Conservation (phyloP, 2,888 invertebrate species). For the Ptycholaimellus sp. region DNA sequence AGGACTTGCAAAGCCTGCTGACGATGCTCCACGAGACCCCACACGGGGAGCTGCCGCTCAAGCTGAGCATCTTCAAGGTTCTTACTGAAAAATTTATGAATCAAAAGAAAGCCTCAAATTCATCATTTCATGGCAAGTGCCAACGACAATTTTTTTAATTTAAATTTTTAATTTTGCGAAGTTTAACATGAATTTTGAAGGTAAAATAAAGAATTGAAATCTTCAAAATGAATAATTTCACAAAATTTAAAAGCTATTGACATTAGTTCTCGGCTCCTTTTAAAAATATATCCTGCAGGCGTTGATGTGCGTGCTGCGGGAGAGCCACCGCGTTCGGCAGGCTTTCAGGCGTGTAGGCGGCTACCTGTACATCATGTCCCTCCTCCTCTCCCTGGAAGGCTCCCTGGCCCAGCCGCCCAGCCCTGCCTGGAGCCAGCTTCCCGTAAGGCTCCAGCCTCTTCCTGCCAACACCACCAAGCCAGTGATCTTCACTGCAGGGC, state of each 20-base stretch:
- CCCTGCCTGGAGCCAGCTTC: constrained; percentile 4
- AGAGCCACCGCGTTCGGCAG: constrained; percentile 81
- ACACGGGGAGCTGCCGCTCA: constrained; percentile 50
- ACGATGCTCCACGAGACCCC: constrained; percentile 74
- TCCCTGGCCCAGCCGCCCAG: not conserved
- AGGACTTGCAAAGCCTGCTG: constrained; percentile 73
- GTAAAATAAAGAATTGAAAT: too few species aligned
- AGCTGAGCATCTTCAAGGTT: constrained; percentile 64
- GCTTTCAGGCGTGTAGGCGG: constrained; percentile 93
- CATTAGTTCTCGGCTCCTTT: too few species aligned
- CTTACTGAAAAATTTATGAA: not conserved
- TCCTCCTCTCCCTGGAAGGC: constrained; percentile 69
- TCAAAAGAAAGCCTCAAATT: not conserved
- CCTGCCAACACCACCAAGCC: not conserved
- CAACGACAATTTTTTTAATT: not conserved
- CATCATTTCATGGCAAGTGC: not conserved
- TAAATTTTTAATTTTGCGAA: not conserved
- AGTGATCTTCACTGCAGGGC: not conserved
- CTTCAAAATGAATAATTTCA: too few species aligned
- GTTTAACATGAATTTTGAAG: not conserved
- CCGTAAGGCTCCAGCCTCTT: constrained; percentile 5
- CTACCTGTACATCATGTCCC: constrained; percentile 85
- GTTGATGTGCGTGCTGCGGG: constrained; percentile 60
- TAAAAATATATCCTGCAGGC: constrained; percentile 33
- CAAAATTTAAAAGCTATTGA: not conserved